Base-by-base conservation (phyloP, 1,140 invertebrate genomes). In the Paramacrobiotus metropolitanus region DNA sequence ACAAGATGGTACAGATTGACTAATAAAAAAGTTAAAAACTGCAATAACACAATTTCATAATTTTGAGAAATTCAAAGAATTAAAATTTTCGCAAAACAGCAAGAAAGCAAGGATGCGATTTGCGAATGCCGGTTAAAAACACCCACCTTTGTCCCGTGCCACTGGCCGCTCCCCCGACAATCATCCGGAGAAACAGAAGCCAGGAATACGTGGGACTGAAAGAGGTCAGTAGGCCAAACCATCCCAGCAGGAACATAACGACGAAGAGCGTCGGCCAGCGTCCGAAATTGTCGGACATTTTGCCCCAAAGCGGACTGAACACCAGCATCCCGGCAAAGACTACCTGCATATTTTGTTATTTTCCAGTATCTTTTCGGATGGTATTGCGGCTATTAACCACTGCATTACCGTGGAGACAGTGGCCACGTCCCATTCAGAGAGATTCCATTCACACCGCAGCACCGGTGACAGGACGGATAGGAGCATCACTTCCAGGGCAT, bases 401-500 rank as follows among this genome's bases (percentile, higher is more conserved):
- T n/a, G n/a, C n/a, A n/a, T n/a, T 77, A 83, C 82, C 30, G 82
- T 85, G 40, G 83, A 86, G 2, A 83, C 79, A 24, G 83, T 70
- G 31, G 83, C 83, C 73, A 84, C 79, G 66, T 82, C 77, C 71
- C 80, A 87, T 74, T 83, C 80, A 64, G 82, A 80, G 65, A 95
- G 85, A 68, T 84, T 81, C 90, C 90, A 95, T 72, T 87, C 84
- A 74, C 90, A 95, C 70, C 89, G 86, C 21, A 95, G 73, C 0
- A 89, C 86, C 59, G 90, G 89, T 55, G 86, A 87, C 20, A 95
- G 72, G 65, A 95, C 91, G 66, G 86, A 87, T 3, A 96, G 74
- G 68, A 95, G 91, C 70, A 91, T 94, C 84, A 95, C 94, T 77
- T 95, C 91, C 90, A 95, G 94, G 44, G 87, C 90, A 73, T 96